These are phyloP conservation scores for Centruroides vittatus DNA, from an alignment of 1,140 invertebrate genomes.

Conservation along the genomic window DNA sequence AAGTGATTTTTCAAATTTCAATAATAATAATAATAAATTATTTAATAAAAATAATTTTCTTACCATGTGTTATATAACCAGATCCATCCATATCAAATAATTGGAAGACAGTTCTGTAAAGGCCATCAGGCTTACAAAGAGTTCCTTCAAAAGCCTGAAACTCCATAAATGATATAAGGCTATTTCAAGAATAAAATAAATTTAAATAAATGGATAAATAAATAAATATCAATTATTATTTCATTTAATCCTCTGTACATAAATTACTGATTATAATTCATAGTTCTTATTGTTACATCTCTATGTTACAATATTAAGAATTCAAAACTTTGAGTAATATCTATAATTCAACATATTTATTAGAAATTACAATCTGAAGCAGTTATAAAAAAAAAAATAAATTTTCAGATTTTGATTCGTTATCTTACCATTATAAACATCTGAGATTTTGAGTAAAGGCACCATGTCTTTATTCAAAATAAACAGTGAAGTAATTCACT, in stretches of 20 bases:
- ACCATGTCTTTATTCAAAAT: too few species aligned
- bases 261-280: background rate
- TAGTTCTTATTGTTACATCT: background rate
- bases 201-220: constrained; percentile 1
- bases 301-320: background rate
- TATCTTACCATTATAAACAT: too few species aligned
- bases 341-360: background rate
- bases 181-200: constrained; percentile 21
- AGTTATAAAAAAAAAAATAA: too few species aligned
- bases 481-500: too few species aligned
- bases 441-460: too few species aligned
- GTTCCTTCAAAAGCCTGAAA: constrained; percentile 96
- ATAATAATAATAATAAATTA: too few species aligned
- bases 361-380: background rate
- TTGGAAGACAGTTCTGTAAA: constrained; percentile 97
- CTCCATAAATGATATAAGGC: constrained; percentile 87
- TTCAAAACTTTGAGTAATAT: background rate
- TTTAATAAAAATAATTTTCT: background rate
- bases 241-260: background rate
- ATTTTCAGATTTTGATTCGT: too few species aligned
- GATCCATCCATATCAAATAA: constrained; percentile 97
- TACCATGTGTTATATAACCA: constrained; percentile 65
- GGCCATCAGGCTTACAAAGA: constrained; percentile 87
- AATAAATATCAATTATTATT: background rate
- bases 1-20: too few species aligned